Conservation (phyloP, 2,797 vertebrate genomes). For the Gephyroberyx darwinii region DNA sequence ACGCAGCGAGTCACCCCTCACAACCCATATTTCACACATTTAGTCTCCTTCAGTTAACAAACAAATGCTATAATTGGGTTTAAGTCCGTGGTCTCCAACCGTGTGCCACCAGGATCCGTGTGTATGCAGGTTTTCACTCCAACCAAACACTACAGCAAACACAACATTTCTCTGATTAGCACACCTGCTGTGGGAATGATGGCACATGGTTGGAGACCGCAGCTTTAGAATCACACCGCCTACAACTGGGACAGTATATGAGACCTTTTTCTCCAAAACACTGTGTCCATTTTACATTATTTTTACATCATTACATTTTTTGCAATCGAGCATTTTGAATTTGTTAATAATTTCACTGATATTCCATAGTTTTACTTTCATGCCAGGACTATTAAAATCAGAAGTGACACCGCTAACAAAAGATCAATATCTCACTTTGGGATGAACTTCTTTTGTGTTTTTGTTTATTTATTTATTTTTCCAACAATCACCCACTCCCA, state of each 20-base stretch:
- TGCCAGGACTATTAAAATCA: background rate
- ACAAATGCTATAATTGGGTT: background rate
- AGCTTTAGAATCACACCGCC: background rate
- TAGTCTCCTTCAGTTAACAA: background rate
- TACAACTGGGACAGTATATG: background rate
- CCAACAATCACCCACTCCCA: background rate
- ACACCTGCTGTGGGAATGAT: background rate
- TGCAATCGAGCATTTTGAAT: background rate
- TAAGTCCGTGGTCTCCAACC: no score
- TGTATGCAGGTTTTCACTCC: no score
- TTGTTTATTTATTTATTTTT: background rate
- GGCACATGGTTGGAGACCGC: no score
- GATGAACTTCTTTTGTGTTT: background rate
- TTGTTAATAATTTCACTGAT: background rate
- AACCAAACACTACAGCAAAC: no score
- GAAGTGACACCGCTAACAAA: background rate
- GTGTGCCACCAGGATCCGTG: no score
- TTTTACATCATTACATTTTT: background rate
- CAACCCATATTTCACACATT: background rate
- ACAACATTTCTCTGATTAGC: no score
- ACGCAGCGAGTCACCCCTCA: no score
- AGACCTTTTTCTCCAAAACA: background rate
- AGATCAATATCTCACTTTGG: background rate
- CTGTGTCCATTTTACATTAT: background rate
- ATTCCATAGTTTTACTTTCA: background rate